These are phyloP conservation scores for Campylomormyrus numenius DNA, from an alignment of 2,113 vertebrate genomes.

Conservation along the genomic window DNA sequence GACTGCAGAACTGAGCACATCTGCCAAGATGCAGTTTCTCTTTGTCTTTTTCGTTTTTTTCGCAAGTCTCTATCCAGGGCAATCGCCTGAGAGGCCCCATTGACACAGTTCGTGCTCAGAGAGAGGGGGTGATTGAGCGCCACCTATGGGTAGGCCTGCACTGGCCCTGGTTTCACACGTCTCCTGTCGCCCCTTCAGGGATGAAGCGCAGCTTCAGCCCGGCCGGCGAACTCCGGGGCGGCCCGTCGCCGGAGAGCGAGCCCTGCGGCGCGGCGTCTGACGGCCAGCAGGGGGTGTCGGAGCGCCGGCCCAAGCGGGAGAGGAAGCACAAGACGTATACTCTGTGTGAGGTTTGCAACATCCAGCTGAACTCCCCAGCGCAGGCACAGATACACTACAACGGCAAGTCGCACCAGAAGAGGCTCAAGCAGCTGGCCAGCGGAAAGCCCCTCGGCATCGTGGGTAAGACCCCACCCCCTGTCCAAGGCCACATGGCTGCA, in stretches of 20 bases:
- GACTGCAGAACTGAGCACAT: neutral
- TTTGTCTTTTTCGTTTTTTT: neutral
- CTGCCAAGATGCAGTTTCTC: neutral
- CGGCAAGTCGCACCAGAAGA: conserved; percentile 92
- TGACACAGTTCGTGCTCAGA: neutral
- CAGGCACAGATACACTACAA: conserved; percentile 95
- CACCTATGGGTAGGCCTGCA: conserved; percentile 20
- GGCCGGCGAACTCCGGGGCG: conserved; percentile 35
- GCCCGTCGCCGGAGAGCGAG: conserved; percentile 35
- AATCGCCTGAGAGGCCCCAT: too few species aligned
- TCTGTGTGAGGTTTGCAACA: conserved; percentile 86
- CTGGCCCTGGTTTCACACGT: neutral
- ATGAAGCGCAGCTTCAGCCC: conserved; percentile 84
- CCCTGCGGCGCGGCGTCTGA: conserved; percentile 19
- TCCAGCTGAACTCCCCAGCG: conserved; percentile 83
- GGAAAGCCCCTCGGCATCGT: conserved; percentile 56
- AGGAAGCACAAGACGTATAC: conserved; percentile 76
- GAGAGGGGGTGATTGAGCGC: too few species aligned
- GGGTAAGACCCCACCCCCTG: conserved; percentile 61
- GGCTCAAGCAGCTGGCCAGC: conserved; percentile 73
- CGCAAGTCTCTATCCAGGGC: neutral
- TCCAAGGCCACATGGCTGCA: neutral
- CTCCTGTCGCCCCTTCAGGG: conserved; percentile 45
- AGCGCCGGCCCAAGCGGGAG: conserved; percentile 64
- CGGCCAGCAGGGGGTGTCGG: conserved; percentile 35